These are phyloP conservation scores for Equus przewalskii DNA, from an alignment of 2,113 vertebrate genomes.

Conservation along the genomic window DNA sequence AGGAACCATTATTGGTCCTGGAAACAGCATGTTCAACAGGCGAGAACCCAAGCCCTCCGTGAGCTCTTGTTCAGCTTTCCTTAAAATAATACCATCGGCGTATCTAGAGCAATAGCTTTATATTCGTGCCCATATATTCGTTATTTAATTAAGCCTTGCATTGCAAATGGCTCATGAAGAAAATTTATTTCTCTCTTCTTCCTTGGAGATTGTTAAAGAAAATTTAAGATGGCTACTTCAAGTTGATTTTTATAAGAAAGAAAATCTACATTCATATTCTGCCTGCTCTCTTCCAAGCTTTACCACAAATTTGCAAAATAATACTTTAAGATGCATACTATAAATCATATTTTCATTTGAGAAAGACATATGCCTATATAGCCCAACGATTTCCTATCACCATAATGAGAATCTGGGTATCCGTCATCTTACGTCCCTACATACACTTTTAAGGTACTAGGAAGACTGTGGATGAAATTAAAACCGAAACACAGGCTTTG, in stretches of 20 bases:
- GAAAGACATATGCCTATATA: not conserved
- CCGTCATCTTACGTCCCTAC: not conserved
- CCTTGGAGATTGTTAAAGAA: not conserved
- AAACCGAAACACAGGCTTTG: not conserved
- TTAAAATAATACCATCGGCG: not conserved
- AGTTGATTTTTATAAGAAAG: slow-evolving; percentile 15
- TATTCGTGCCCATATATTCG: not conserved
- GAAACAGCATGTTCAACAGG: not conserved
- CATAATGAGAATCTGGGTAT: not conserved
- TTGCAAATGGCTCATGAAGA: not conserved
- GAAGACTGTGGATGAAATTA: not conserved
- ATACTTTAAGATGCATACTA: not conserved
- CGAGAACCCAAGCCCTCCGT: not conserved
- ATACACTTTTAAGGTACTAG: not conserved
- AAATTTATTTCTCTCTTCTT: not conserved
- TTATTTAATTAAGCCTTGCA: not conserved
- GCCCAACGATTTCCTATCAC: not conserved
- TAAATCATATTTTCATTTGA: slow-evolving; percentile 22
- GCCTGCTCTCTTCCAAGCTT: not conserved
- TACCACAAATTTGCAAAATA: not conserved
- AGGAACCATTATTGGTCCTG: not conserved
- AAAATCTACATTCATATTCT: not conserved
- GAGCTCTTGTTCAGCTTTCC: not conserved
- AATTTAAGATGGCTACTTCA: not conserved
- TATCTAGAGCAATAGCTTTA: not conserved